These are phyloP conservation scores for Apteryx owenii DNA, from an alignment of 2,113 vertebrate species.

Conservation along the genomic window DNA sequence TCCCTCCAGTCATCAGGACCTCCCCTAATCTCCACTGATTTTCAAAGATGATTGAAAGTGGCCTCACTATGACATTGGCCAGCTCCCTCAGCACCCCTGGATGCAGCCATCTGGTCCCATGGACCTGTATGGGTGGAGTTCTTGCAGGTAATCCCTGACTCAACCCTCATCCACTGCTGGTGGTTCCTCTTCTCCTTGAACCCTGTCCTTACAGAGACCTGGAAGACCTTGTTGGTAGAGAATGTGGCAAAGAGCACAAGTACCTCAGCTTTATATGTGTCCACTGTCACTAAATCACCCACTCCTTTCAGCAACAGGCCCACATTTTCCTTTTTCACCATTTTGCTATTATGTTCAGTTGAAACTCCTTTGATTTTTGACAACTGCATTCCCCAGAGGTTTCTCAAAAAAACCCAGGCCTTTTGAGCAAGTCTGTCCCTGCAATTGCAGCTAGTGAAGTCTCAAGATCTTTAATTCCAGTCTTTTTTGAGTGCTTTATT, in stretches of 20 bases:
- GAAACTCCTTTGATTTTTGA: not conserved
- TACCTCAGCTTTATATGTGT: not conserved
- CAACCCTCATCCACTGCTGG: not conserved
- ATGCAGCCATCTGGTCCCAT: not conserved
- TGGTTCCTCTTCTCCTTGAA: not conserved
- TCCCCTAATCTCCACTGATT: not conserved
- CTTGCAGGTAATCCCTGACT: not conserved
- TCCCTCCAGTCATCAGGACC: not conserved
- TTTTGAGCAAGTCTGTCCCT: not conserved
- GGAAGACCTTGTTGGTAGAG: not conserved
- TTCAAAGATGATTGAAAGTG: not conserved
- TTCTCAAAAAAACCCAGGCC: not conserved
- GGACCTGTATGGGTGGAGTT: not conserved
- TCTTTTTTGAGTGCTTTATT: not conserved
- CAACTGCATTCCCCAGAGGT: not conserved
- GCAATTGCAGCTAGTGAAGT: not conserved
- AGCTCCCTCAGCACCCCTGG: not conserved
- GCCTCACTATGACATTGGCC: not conserved
- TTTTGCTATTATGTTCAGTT: not conserved
- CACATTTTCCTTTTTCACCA: not conserved
- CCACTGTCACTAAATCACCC: not conserved
- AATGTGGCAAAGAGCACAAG: not conserved
- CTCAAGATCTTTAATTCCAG: not conserved
- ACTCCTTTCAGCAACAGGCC: not conserved
- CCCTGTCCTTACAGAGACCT: not conserved